Evolutionary conservation across 2,888 invertebrate genomes (phyloP).

Genomic region (Platynereis dumerilii): DNA sequence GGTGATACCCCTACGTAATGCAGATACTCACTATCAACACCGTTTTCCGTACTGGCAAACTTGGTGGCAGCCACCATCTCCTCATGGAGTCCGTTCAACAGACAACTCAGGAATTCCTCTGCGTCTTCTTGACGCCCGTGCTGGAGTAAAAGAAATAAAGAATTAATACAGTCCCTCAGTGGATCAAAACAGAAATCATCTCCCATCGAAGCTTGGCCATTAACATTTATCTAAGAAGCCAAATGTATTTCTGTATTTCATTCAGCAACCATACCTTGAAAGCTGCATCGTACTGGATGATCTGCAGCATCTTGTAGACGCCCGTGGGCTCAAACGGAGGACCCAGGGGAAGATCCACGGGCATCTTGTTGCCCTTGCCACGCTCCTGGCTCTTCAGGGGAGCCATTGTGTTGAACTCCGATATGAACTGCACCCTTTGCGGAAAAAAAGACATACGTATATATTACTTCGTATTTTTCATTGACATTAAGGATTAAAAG

Average conservation of each 20-base stretch:
- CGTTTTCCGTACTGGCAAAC: neutral
- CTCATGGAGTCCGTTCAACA: constrained; percentile 92
- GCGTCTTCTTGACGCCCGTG: constrained; percentile 92
- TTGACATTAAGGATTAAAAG: too few relatives aligned
- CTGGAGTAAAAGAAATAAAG: constrained; percentile 37
- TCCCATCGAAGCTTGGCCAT: constrained; percentile 3
- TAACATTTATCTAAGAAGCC: neutral
- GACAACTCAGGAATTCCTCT: constrained; percentile 92
- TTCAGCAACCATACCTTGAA: constrained; percentile 50
- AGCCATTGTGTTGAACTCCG: too few relatives aligned
- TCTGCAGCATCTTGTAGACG: constrained; percentile 83
- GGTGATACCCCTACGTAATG: too few relatives aligned
- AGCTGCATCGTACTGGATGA: constrained; percentile 71
- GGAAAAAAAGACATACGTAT: too few relatives aligned
- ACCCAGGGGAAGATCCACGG: constrained; percentile 66
- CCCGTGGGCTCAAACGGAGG: constrained; percentile 89
- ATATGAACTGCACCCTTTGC: too few relatives aligned
- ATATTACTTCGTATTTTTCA: too few relatives aligned
- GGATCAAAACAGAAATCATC: constrained; percentile 1
- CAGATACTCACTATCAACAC: too few relatives aligned
- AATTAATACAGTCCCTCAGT: neutral
- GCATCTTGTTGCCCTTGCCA: neutral
- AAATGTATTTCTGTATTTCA: too few relatives aligned
- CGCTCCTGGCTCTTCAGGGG: too few relatives aligned
- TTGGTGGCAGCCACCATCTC: constrained; percentile 87